These are phyloP conservation scores for Penaeus indicus DNA, from an alignment of 1,140 invertebrate genomes.

Conservation along the genomic window DNA sequence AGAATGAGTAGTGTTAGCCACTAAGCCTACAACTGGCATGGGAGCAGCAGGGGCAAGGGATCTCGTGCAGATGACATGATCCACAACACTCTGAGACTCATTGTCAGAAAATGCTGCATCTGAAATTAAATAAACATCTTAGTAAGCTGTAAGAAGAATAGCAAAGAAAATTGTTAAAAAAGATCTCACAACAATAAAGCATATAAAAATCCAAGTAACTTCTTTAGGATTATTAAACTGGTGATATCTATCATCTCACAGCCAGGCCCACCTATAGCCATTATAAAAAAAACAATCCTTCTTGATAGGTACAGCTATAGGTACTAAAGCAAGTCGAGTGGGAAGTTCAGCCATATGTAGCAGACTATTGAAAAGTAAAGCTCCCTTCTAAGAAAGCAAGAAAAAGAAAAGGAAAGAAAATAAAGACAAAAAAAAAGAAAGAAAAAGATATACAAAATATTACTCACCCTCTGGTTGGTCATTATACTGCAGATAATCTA, in stretches of 20 bases:
- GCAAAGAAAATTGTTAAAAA: background rate
- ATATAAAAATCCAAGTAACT: no score
- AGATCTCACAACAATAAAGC: background rate
- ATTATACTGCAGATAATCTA: conserved; percentile 40
- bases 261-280: no score
- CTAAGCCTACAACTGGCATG: conserved; percentile 49
- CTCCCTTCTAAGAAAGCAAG: no score
- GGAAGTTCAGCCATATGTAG: no score
- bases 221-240: no score
- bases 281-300: no score
- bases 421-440: background rate
- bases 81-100: conserved; percentile 42
- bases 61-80: conserved; percentile 51
- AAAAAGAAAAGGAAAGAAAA: background rate
- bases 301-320: no score
- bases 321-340: no score
- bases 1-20: conserved; percentile 24
- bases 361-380: no score
- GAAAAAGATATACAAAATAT: background rate
- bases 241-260: no score
- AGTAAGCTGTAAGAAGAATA: background rate
- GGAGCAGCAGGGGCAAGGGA: conserved; percentile 7
- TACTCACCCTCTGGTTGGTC: conserved; percentile 43
- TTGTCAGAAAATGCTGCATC: conserved; percentile 32
- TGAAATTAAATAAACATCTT: conserved; percentile 6